These are phyloP conservation scores for Hirtodrosophila cameraria DNA, from an alignment of 2,888 invertebrate species.

Conservation along the genomic window DNA sequence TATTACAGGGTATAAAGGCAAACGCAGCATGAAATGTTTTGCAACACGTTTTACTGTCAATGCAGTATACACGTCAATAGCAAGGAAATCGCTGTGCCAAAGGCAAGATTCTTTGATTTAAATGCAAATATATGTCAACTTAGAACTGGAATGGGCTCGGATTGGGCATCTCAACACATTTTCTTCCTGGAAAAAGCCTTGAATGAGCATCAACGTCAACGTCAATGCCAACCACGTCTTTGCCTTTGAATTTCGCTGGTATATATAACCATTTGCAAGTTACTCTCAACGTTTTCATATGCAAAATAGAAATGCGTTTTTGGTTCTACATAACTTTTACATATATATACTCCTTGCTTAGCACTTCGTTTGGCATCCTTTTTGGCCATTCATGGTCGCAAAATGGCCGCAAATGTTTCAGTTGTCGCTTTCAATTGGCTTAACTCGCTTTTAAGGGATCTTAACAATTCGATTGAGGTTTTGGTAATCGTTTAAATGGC, in stretches of 20 bases:
- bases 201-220: conserved; percentile 22
- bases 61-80: conserved; percentile 16
- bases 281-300: conserved; percentile 42
- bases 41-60: conserved; percentile 13
- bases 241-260: conserved; percentile 12
- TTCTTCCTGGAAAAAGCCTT: not conserved
- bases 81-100: conserved; percentile 4
- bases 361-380: not conserved
- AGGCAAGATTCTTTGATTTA: conserved; percentile 55
- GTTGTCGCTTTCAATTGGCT: conserved; percentile 16
- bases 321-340: not conserved
- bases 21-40: conserved; percentile 41
- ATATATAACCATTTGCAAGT: conserved; percentile 36
- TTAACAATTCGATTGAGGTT: conserved; percentile 16
- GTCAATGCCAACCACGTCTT: conserved; percentile 13
- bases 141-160: not conserved
- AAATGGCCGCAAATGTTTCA: conserved; percentile 30
- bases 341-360: not conserved
- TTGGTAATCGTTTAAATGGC: conserved; percentile 4
- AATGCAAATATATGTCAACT: conserved; percentile 63
- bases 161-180: not conserved
- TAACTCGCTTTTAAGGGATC: conserved; percentile 12
- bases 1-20: conserved; percentile 26
- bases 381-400: not conserved
- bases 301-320: conserved; percentile 74